Conservation (phyloP, 2,797 vertebrate genomes). For the Psittacula derbiana region DNA sequence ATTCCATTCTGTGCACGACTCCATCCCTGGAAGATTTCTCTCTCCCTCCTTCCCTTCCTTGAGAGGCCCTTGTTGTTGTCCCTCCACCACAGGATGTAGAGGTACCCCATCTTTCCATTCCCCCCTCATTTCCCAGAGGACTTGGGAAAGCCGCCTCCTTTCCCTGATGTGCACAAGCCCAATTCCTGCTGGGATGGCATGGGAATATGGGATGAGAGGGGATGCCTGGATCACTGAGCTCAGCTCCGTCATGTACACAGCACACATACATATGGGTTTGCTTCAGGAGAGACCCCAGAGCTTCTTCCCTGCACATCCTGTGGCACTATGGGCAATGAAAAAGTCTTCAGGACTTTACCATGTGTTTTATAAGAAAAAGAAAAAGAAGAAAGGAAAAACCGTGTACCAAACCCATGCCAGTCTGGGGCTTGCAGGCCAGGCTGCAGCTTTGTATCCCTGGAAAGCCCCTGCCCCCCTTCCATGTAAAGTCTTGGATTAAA, state of each 20-base stretch:
- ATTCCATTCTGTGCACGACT: background rate
- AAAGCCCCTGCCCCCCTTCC: background rate
- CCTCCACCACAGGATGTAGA: background rate
- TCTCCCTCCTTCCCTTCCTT: background rate
- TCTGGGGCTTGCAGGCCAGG: background rate
- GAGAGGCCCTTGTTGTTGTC: background rate
- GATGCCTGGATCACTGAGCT: background rate
- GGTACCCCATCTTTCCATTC: background rate
- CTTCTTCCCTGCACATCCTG: background rate
- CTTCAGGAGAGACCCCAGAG: background rate
- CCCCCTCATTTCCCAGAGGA: background rate
- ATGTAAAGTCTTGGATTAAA: background rate
- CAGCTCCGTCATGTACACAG: background rate
- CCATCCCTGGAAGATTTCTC: background rate
- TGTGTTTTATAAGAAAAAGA: background rate
- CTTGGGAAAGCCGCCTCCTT: background rate
- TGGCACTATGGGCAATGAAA: background rate
- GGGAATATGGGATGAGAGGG: accelerated
- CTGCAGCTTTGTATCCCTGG: background rate
- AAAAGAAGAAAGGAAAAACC: background rate
- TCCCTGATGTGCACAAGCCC: background rate
- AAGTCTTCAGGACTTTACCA: background rate
- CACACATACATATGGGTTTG: accelerated
- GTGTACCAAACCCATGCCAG: background rate
- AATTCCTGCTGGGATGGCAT: background rate